Conservation (phyloP, 2,113 vertebrate species). For the Phrynosoma platyrhinos region DNA sequence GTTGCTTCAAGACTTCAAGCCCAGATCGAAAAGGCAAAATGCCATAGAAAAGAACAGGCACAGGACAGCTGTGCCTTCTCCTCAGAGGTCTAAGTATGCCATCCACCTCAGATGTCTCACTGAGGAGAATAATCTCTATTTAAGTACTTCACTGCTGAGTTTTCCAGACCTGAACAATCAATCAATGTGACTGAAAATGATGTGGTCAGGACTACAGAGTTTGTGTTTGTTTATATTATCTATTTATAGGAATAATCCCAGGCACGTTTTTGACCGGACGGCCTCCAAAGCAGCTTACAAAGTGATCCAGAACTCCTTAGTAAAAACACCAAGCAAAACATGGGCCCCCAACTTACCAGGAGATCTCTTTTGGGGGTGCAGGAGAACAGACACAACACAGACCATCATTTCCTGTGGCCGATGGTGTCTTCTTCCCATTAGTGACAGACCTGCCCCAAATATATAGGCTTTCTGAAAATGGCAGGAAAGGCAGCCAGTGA, state of each 20-base stretch:
- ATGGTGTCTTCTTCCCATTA: too few species aligned
- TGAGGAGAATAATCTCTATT: constrained; percentile 36
- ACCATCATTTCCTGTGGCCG: too few species aligned
- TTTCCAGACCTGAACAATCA: constrained; percentile 12
- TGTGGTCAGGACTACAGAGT: not conserved
- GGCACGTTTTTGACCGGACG: not conserved
- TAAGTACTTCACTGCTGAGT: not conserved
- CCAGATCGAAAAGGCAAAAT: constrained; percentile 37
- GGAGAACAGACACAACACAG: too few species aligned
- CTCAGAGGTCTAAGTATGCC: not conserved
- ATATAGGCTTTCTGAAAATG: too few species aligned
- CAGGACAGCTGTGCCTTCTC: constrained; percentile 37
- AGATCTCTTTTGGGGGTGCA: too few species aligned
- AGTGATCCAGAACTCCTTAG: not conserved
- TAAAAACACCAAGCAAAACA: not conserved
- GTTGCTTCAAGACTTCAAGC: constrained; percentile 48
- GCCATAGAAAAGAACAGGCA: constrained; percentile 35
- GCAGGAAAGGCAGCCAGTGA: too few species aligned
- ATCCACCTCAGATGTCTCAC: constrained; percentile 28
- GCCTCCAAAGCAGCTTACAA: not conserved
- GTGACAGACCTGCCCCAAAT: too few species aligned
- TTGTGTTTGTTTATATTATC: not conserved
- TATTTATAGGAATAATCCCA: not conserved
- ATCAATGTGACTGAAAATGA: not conserved
- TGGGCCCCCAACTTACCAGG: too few species aligned